These are phyloP conservation scores for Diadumene lineata DNA, from an alignment of 92 coral and sea anemone species.

Conservation along the genomic window DNA sequence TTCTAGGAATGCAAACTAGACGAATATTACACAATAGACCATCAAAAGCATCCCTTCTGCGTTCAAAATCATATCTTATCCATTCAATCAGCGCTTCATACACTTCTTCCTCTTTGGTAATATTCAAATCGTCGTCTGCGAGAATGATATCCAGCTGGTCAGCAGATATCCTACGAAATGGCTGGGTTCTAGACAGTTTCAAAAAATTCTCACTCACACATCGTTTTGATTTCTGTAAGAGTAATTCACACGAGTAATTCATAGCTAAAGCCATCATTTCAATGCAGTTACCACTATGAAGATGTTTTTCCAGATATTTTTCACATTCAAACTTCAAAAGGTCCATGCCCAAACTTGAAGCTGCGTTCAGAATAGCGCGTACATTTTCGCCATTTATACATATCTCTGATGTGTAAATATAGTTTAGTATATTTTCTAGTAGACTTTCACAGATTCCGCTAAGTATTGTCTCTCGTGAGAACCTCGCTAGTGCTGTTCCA, in stretches of 20 bases:
- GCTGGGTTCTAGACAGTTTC: conserved; percentile 47
- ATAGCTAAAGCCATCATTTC: conserved; percentile 67
- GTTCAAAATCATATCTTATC: conserved; percentile 63
- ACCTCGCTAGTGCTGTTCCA: conserved; percentile 66
- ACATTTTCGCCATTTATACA: conserved; percentile 61
- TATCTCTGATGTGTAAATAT: conserved; percentile 73
- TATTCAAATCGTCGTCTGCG: conserved; percentile 82
- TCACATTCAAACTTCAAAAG: conserved; percentile 61
- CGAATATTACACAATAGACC: conserved; percentile 68
- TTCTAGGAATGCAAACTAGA: conserved; percentile 64
- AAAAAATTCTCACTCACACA: conserved; percentile 67
- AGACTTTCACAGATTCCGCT: conserved; percentile 62
- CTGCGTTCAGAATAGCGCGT: conserved; percentile 63
- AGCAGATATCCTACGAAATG: conserved; percentile 55
- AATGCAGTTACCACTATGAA: conserved; percentile 72
- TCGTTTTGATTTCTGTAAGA: conserved; percentile 58
- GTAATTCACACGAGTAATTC: conserved; percentile 61
- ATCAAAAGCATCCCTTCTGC: conserved; percentile 54
- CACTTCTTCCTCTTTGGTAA: conserved; percentile 76
- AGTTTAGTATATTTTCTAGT: conserved; percentile 55
- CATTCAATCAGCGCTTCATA: conserved; percentile 72
- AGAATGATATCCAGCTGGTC: conserved; percentile 60
- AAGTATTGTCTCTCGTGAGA: conserved; percentile 57
- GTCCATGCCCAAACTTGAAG: conserved; percentile 67
- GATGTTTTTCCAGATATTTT: conserved; percentile 54